A percentile compares a stretch with the other conserved stretches of the same genome.
Conservation (phyloP, 2,113 vertebrate species). For the Phodopus roborovskii region DNA sequence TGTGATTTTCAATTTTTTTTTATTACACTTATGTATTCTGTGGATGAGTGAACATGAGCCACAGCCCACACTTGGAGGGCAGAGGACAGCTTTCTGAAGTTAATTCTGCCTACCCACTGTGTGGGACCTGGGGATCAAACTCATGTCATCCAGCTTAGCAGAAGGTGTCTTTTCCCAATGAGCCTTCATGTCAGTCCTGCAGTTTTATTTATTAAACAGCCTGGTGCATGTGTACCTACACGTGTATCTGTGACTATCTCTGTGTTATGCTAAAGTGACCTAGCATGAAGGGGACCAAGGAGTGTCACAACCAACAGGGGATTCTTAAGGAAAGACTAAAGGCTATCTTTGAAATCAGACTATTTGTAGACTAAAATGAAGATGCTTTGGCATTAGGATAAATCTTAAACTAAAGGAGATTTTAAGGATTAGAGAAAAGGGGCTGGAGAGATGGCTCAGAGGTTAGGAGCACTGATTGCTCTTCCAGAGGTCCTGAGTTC, state of each 20-base stretch:
- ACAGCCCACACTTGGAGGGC: not conserved
- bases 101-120: not conserved
- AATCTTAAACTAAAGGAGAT: not conserved
- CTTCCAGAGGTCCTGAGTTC: no score
- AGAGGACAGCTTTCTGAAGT: not conserved
- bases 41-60: not conserved
- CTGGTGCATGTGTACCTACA: not conserved
- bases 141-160: not conserved
- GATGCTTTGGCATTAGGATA: not conserved
- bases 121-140: not conserved
- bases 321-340: slow-evolving; percentile 19
- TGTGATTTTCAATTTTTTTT: not conserved
- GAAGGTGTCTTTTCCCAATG: not conserved
- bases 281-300: not conserved
- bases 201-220: slow-evolving; percentile 38
- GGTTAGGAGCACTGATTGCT: no score
- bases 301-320: not conserved
- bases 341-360: not conserved
- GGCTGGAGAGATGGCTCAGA: no score
- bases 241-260: not conserved
- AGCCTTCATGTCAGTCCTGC: not conserved
- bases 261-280: not conserved
- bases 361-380: slow-evolving; percentile 39
- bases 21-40: not conserved
- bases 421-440: slow-evolving; percentile 29